A percentile compares a stretch with the other conserved stretches of the same genome.
These are phyloP conservation scores for Allobates femoralis DNA, from an alignment of 2,797 vertebrate species.

Conservation along the genomic window DNA sequence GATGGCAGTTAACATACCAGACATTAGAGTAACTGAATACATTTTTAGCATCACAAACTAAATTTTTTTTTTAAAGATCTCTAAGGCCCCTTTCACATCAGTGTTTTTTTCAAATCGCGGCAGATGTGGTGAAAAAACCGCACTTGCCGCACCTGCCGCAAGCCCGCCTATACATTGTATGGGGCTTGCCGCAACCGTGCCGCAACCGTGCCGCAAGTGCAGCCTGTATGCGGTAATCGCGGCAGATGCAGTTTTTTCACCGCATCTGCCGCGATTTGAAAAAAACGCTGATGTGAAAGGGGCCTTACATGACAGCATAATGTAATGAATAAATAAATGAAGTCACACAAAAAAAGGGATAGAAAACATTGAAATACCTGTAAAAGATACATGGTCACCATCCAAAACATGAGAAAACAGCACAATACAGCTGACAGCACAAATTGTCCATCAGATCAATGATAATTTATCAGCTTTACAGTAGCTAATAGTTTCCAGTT, in stretches of 20 bases:
- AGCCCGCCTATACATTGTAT: too few relatives aligned
- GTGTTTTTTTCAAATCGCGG: too few relatives aligned
- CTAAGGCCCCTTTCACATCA: too few relatives aligned
- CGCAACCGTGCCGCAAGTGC: too few relatives aligned
- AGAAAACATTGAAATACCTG: not conserved
- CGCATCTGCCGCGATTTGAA: too few relatives aligned
- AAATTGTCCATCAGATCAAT: conserved; percentile 35
- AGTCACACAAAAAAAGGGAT: too few relatives aligned
- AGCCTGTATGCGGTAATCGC: too few relatives aligned
- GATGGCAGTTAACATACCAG: not conserved
- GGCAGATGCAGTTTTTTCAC: too few relatives aligned
- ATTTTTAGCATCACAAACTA: not conserved
- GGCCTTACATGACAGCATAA: not conserved
- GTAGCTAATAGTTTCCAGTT: conserved; percentile 30
- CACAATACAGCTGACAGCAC: conserved; percentile 16
- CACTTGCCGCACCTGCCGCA: too few relatives aligned
- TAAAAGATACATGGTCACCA: not conserved
- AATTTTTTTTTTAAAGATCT: not conserved
- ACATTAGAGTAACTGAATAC: not conserved
- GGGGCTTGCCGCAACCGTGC: too few relatives aligned
- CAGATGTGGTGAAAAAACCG: too few relatives aligned
- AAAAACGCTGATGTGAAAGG: too few relatives aligned
- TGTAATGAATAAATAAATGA: not conserved
- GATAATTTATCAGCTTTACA: conserved; percentile 34
- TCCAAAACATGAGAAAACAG: not conserved